phyloP scores from a whole-genome alignment of 2,797 vertebrate genomes.

The Lagorchestes hirsutus region DNA sequence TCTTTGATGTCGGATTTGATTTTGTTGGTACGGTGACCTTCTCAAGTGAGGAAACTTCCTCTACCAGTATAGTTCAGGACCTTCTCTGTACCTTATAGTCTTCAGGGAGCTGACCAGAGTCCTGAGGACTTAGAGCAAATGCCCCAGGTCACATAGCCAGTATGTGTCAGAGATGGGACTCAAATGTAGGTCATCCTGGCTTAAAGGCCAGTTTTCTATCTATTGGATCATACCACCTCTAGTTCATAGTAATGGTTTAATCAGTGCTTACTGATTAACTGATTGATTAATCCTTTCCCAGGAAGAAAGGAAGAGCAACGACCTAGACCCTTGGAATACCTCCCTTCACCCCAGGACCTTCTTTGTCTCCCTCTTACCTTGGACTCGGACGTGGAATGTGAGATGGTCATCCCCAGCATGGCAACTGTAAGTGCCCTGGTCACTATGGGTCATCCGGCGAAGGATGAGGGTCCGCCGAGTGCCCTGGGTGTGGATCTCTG shows the following conservation, averaged over 20 bases:
- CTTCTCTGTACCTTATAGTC: background rate
- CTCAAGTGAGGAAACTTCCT: background rate
- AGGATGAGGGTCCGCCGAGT: conserved; percentile 90
- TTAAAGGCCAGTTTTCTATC: background rate
- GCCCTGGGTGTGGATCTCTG: conserved; percentile 88
- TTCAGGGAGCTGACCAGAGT: background rate
- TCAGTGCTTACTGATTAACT: background rate
- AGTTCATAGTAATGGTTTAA: background rate
- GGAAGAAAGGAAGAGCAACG: background rate
- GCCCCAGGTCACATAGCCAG: background rate
- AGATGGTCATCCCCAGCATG: conserved; percentile 89
- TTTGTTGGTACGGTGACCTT: background rate
- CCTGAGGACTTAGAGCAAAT: background rate
- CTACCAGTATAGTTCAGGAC: background rate
- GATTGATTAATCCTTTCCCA: background rate
- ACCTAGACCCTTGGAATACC: background rate
- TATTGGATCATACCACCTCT: background rate
- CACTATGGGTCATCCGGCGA: conserved; percentile 87
- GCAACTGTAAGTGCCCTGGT: conserved; percentile 92
- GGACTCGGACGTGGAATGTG: conserved; percentile 93
- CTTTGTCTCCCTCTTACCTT: conserved; percentile 84
- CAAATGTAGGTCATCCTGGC: background rate
- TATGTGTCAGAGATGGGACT: background rate
- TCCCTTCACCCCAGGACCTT: background rate
- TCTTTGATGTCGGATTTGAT: background rate